phyloP scores from a whole-genome alignment of 2,797 vertebrate species.

The Brachyrhaphis roseni region DNA sequence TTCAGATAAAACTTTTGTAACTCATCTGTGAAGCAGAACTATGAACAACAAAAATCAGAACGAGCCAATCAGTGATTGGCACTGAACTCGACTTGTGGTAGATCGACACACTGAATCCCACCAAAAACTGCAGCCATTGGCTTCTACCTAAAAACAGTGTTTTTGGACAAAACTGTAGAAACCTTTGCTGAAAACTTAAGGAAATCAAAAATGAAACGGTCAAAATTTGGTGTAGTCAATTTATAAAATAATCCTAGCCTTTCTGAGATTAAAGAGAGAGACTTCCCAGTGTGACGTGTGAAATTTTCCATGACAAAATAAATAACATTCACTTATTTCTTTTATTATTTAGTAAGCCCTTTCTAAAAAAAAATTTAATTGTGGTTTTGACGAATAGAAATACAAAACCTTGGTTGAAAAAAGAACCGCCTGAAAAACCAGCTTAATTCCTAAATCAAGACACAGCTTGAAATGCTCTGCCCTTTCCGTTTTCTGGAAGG shows the following conservation, averaged over 20 bases:
- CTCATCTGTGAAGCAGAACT: neutral
- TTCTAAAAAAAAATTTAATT: constrained; percentile 8
- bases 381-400: neutral
- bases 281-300: constrained; percentile 15
- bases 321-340: constrained; percentile 17
- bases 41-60: neutral
- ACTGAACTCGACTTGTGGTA: neutral
- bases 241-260: neutral
- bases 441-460: constrained; percentile 25
- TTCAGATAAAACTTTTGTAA: neutral
- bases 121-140: neutral
- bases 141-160: neutral
- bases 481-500: constrained; percentile 45
- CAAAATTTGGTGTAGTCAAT: neutral
- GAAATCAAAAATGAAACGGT: neutral
- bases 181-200: neutral
- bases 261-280: constrained; percentile 5
- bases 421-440: neutral
- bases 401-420: constrained; percentile 22
- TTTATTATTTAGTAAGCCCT: constrained; percentile 27
- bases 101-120: neutral
- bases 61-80: neutral
- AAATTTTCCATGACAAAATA: neutral
- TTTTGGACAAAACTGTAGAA: neutral
- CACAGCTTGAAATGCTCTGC: constrained; percentile 23